Evolutionary conservation across 2,797 vertebrate species (phyloP).

Genomic region (Acanthurus tractus): DNA sequence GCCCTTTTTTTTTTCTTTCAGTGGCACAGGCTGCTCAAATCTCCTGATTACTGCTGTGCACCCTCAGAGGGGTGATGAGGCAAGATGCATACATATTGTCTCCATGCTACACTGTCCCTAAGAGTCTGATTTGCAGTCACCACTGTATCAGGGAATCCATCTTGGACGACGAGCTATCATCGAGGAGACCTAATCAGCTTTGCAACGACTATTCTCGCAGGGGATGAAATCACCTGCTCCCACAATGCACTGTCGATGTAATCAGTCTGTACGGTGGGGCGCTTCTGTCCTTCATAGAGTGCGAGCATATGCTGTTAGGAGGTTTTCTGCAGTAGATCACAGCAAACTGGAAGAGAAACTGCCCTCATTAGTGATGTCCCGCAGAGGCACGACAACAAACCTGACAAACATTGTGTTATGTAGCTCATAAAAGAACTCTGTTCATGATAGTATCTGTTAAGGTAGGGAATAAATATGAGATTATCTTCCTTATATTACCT

Average conservation of each 20-base stretch:
- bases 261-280: slow-evolving; percentile 56
- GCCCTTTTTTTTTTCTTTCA: neutral
- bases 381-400: slow-evolving; percentile 11
- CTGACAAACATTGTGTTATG: neutral
- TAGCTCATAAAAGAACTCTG: slow-evolving; percentile 9
- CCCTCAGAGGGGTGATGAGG: slow-evolving; percentile 25
- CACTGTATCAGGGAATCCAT: slow-evolving; percentile 49
- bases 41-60: slow-evolving; percentile 37
- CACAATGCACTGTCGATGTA: slow-evolving; percentile 59
- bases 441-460: slow-evolving; percentile 1
- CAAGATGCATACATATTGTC: slow-evolving; percentile 23
- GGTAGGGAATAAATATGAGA: neutral
- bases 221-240: slow-evolving; percentile 72
- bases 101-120: slow-evolving; percentile 12
- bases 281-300: slow-evolving; percentile 30
- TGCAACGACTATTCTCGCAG: slow-evolving; percentile 59
- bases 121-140: slow-evolving; percentile 30
- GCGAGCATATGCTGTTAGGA: slow-evolving; percentile 25
- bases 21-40: slow-evolving; percentile 22
- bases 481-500: neutral
- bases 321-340: slow-evolving; percentile 37
- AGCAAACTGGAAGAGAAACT: slow-evolving; percentile 20
- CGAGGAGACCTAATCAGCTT: slow-evolving; percentile 72
- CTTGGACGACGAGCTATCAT: slow-evolving; percentile 60
- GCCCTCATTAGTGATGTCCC: slow-evolving; percentile 27